Conservation (phyloP, 2,888 invertebrate genomes). For the Agonum fuliginosum region DNA sequence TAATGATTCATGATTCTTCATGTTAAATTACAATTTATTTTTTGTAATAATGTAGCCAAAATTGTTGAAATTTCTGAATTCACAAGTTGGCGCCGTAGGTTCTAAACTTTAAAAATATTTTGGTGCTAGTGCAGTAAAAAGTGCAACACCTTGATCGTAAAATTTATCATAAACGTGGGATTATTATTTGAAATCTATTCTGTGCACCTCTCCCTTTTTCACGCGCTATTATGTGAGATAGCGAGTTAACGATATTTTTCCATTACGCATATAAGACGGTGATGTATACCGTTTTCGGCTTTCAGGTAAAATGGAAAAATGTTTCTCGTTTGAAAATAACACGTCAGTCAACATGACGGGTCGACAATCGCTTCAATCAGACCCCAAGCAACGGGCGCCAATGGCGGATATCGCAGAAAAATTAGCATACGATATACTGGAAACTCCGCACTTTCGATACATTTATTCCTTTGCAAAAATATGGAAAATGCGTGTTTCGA, state of each 20-base stretch:
- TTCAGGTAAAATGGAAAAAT: constrained; percentile 51
- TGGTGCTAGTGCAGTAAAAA: too few species aligned
- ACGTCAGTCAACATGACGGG: constrained; percentile 51
- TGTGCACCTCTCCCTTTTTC: too few species aligned
- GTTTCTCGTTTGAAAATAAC: constrained; percentile 46
- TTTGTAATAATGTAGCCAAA: too few species aligned
- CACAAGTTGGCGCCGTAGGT: too few species aligned
- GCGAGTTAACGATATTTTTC: constrained; percentile 47
- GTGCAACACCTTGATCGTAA: too few species aligned
- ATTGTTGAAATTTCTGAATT: too few species aligned
- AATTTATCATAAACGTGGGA: too few species aligned
- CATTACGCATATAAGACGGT: constrained; percentile 39
- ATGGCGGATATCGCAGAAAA: constrained; percentile 24
- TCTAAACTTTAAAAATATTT: too few species aligned
- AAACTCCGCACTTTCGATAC: constrained; percentile 32
- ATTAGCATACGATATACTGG: constrained; percentile 41
- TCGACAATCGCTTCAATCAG: constrained; percentile 52
- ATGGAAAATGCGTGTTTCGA: neutral
- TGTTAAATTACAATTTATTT: too few species aligned
- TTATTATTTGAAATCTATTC: too few species aligned
- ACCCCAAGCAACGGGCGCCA: constrained; percentile 19
- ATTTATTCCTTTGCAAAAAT: constrained; percentile 24
- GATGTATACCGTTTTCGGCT: constrained; percentile 39
- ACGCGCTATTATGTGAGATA: neutral
- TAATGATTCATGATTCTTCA: too few species aligned